Evolutionary conservation across 2,797 vertebrate genomes (phyloP).

Genomic region (Chrysocyon brachyurus): DNA sequence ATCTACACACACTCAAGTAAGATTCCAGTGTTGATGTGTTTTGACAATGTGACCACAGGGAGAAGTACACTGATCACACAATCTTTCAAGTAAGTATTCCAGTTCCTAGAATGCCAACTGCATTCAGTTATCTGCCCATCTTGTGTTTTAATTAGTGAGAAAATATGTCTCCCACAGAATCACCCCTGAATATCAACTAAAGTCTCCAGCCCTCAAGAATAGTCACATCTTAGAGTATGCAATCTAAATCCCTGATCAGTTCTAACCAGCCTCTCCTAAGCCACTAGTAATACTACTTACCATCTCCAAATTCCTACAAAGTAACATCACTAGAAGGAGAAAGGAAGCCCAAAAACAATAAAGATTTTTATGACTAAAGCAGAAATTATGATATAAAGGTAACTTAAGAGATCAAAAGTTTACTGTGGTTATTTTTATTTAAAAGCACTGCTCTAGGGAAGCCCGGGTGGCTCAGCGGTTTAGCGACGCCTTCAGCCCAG

Average conservation of each 20-base stretch:
- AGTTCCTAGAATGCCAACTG: not conserved
- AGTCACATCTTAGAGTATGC: not conserved
- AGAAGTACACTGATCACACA: not conserved
- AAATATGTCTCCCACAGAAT: not conserved
- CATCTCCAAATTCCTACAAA: slow-evolving; percentile 22
- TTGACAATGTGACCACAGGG: not conserved
- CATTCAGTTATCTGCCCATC: not conserved
- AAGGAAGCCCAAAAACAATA: not conserved
- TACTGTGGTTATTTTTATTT: not conserved
- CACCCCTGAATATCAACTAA: slow-evolving; percentile 41
- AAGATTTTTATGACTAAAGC: not conserved
- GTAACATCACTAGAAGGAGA: not conserved
- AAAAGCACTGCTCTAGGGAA: not conserved
- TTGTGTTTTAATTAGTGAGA: slow-evolving; percentile 22
- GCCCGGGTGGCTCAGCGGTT: too few relatives aligned
- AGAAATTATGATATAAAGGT: slow-evolving; percentile 47
- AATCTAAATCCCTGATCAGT: not conserved
- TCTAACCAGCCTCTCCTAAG: slow-evolving; percentile 15
- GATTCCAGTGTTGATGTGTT: slow-evolving; percentile 32
- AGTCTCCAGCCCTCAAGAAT: not conserved
- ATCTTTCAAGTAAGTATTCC: not conserved
- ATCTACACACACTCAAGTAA: slow-evolving; percentile 1
- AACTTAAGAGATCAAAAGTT: not conserved
- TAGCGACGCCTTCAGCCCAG: too few relatives aligned
- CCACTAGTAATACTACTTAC: not conserved